A percentile compares a stretch with the other conserved stretches of the same genome.
Conservation (phyloP, 1,140 invertebrate species). For the Carcinoscorpius rotundicauda region DNA sequence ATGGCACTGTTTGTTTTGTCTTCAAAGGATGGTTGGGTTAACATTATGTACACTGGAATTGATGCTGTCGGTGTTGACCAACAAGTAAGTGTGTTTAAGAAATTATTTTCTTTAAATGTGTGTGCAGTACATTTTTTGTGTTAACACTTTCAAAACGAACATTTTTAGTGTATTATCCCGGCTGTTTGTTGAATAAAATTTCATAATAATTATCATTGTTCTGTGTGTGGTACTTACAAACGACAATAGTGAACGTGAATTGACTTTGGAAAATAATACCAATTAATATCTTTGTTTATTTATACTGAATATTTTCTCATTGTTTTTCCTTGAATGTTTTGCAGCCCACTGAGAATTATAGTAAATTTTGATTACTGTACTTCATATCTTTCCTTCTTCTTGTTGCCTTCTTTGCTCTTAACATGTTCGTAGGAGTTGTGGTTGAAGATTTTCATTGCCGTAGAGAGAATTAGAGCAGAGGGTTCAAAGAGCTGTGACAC, state of each 20-base stretch:
- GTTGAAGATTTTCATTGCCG: constrained; percentile 99
- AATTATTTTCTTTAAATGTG: no score
- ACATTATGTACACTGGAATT: constrained; percentile 99
- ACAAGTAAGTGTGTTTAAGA: constrained; percentile 49
- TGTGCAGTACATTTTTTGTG: no score
- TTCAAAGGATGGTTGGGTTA: constrained; percentile 96
- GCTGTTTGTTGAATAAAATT: no score
- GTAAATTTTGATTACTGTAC: constrained; percentile 97
- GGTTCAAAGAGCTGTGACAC: constrained; percentile 81
- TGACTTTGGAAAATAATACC: no score
- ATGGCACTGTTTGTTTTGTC: constrained; percentile 98
- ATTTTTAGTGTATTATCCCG: no score
- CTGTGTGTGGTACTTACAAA: no score
- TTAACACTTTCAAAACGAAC: no score
- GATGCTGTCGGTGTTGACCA: constrained; percentile 97
- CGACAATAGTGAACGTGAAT: no score
- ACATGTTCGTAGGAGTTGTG: constrained; percentile 99
- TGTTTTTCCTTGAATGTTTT: constrained; percentile 35
- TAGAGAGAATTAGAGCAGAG: constrained; percentile 94
- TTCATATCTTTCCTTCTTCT: constrained; percentile 98
- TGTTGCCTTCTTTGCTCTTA: constrained; percentile 97
- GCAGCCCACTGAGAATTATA: constrained; percentile 93
- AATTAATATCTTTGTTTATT: no score
- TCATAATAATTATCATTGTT: no score
- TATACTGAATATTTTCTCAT: no score